Evolutionary conservation across 1,140 invertebrate species (phyloP), one percentile per base, ranked within the genome.

Genomic region (Luehdorfia chinensis): DNA sequence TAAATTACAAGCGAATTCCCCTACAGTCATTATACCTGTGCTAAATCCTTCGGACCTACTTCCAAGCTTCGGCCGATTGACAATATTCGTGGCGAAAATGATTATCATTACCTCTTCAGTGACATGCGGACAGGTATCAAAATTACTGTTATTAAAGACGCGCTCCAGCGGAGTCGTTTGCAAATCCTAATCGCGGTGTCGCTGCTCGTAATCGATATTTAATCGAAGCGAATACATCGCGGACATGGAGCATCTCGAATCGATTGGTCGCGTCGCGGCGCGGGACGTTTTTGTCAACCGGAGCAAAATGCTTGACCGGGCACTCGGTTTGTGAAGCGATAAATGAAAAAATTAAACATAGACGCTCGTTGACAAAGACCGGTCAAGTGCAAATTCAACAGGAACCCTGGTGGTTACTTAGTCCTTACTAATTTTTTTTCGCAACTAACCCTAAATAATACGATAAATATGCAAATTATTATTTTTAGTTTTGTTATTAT

Each of bases 181-280:
- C 34, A 6, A 19, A 0, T 23, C 18, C 34, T 37, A 37, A 37
- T 37, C 34, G 34, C 34, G 34, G 34, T 37, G 34, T 37, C 47
- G 47, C 30, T 51, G 47, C 46, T 54, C 36, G 56, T 61, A 69
- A 72, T 66, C 54, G 62, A 64, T 69, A 61, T 50, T 57, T 50
- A 63, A 68, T 68, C 48, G 59, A 63, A 61, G 47, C 59, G 52
- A 67, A 66, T 45, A 23, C 60, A 39, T 46, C 45, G 43, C 34
- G 36, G n/a, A 39, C 47, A 31, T 46, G 43, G 51, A 54, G 46
- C 59, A 57, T 34, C 47, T 37, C 57, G 57, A 66, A 73, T 64
- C 59, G 57, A 70, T 73, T 56, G 18, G 57, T 48, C 34, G 18
- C 55, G 37, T 45, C 18, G 45, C 31, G 43, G 32, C 39, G 46